Evolutionary conservation across 1,140 invertebrate species (phyloP).

Genomic region (Eriosoma lanigerum): DNA sequence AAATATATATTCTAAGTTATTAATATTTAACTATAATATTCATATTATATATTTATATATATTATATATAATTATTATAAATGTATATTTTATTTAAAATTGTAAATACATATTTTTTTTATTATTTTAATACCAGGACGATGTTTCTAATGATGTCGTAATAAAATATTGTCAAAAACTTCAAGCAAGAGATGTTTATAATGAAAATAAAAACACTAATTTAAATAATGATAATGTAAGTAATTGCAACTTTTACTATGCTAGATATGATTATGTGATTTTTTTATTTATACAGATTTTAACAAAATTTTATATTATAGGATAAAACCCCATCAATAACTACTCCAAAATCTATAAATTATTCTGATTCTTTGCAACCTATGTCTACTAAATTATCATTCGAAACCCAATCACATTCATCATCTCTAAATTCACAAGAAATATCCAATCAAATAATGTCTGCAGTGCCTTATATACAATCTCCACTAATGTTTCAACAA

Average conservation of each 20-base stretch:
- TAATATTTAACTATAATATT: no score
- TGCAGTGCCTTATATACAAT: not conserved
- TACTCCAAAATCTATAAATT: not conserved
- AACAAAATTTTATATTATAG: no score
- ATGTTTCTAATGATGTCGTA: conserved; percentile 21
- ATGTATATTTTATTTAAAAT: no score
- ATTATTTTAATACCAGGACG: conserved; percentile 3
- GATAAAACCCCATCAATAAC: not conserved
- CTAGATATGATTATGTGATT: no score
- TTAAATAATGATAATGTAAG: conserved; percentile 12
- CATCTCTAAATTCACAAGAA: conserved; percentile 12
- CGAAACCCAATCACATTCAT: not conserved
- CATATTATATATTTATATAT: no score
- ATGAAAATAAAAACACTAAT: not conserved
- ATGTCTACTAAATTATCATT: not conserved
- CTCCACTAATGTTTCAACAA: not conserved
- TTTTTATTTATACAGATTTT: no score
- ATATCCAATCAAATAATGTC: conserved; percentile 29
- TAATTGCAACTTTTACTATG: no score
- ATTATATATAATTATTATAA: no score
- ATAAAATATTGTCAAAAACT: conserved; percentile 41
- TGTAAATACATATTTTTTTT: not conserved
- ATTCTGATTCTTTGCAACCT: not conserved
- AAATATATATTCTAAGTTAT: not conserved
- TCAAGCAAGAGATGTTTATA: conserved; percentile 5